Base-by-base conservation (phyloP, 2,113 vertebrate genomes). In the Tachuris rubrigastra region DNA sequence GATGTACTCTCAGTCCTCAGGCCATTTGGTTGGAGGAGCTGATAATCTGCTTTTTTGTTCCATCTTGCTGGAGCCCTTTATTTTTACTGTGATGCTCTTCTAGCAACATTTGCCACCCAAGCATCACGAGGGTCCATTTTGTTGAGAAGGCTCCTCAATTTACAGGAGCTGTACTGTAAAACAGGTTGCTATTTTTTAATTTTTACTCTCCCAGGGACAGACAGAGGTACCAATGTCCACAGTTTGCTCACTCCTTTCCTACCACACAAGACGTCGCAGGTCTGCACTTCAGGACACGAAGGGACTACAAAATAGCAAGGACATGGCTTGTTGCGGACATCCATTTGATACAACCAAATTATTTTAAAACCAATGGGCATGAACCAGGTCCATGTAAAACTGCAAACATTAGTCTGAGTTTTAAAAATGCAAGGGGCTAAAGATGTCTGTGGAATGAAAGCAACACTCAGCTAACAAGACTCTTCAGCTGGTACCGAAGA, bases 261-360 rank as follows among this genome's bases (percentile, higher is more conserved):
- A 25, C 30, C 55, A 18, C 13, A 66, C 5, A 24, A 74, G 69
- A 18, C 0, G 0, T 30, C 44, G 8, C 18, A 87, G 55, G 42
- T 42, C 63, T 88, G n/a, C 20, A 39, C 11, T 24, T 63, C 47
- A 52, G 59, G 42, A 49, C 39, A 27, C 21, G 1, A 9, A 52
- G 17, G 16, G 21, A 63, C 33, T 46, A 68, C 12, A 77, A 74
- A 89, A 56, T 2, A 77, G 46, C 39, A 82, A 82, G 22, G 25
- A 39, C 11, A 27, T 14, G 27, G 65, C 47, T 52, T 72, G 21
- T 13, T 86, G 37, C 16, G 71, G 55, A 58, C 1, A 42, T 27
- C 47, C 24, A 37, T 46, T 46, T 10, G 9, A 65, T 28, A 74
- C 14, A 81, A 31, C 24, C 50, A 19, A 31, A 10, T 41, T 30